These are phyloP conservation scores for Eupithecia subfuscata DNA, from an alignment of 2,888 invertebrate species.

Conservation along the genomic window DNA sequence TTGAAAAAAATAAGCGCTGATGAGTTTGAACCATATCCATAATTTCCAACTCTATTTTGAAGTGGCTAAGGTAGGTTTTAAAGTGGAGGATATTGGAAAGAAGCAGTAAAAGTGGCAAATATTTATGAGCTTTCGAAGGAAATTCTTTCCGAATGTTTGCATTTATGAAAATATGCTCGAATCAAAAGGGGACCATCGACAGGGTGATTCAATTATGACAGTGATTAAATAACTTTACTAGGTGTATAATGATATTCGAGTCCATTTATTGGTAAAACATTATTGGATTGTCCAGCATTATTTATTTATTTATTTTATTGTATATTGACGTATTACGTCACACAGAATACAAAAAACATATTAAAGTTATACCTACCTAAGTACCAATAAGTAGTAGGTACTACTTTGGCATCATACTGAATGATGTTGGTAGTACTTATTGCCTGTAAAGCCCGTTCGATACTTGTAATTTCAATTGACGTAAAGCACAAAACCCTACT, in stretches of 20 bases:
- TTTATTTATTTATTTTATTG: too few species aligned
- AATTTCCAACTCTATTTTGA: constrained; percentile 49
- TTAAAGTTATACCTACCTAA: too few species aligned
- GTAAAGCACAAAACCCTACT: too few species aligned
- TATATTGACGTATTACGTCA: too few species aligned
- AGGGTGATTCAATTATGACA: constrained; percentile 46
- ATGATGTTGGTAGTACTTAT: too few species aligned
- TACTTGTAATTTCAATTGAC: too few species aligned
- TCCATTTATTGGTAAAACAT: too few species aligned
- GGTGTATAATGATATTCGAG: not conserved
- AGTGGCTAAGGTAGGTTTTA: constrained; percentile 50
- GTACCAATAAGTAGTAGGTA: too few species aligned
- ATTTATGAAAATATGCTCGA: constrained; percentile 84
- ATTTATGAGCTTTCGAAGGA: constrained; percentile 83
- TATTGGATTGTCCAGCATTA: too few species aligned
- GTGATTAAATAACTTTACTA: not conserved
- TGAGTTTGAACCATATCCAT: constrained; percentile 51
- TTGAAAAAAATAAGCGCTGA: constrained; percentile 57
- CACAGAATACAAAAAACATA: too few species aligned
- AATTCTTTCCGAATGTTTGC: constrained; percentile 83
- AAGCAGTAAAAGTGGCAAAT: constrained; percentile 80
- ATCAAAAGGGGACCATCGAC: constrained; percentile 66
- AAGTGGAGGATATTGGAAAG: constrained; percentile 46
- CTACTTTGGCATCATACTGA: too few species aligned
- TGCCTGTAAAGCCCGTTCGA: too few species aligned